A percentile compares a stretch with the other conserved stretches of the same genome.
Evolutionary conservation across 2,113 vertebrate species (phyloP).

Genomic region (Apaloderma vittatum): DNA sequence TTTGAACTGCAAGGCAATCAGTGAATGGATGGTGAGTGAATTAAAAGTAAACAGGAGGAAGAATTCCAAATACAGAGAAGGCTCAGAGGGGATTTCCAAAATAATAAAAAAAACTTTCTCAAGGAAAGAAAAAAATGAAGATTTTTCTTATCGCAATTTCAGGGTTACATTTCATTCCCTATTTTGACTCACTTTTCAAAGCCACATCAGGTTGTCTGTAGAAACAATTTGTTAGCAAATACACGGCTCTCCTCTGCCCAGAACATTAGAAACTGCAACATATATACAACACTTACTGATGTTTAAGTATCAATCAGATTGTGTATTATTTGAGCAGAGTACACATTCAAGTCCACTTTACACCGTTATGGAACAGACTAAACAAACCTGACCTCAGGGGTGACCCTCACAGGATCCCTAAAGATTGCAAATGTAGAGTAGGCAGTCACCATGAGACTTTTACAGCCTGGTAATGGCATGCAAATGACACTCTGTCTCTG

Average conservation of each 20-base stretch:
- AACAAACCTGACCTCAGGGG: constrained; percentile 80
- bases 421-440: constrained; percentile 75
- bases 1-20: constrained; percentile 56
- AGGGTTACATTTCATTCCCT: constrained; percentile 9
- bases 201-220: constrained; percentile 68
- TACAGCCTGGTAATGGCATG: constrained; percentile 82
- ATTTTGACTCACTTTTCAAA: constrained; percentile 75
- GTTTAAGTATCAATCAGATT: constrained; percentile 80
- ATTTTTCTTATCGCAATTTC: constrained; percentile 43
- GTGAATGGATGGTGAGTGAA: constrained; percentile 19
- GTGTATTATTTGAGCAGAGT: constrained; percentile 78
- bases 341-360: constrained; percentile 81
- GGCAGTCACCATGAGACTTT: constrained; percentile 77
- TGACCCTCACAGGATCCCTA: constrained; percentile 78
- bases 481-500: constrained; percentile 81
- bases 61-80: constrained; percentile 4
- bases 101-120: background rate
- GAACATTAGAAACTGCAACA: constrained; percentile 74
- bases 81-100: background rate
- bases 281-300: constrained; percentile 70
- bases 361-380: constrained; percentile 85
- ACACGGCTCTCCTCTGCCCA: constrained; percentile 62
- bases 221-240: constrained; percentile 83
- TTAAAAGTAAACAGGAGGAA: constrained; percentile 56
- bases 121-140: background rate